Percentiles rank a stretch among this genome's conserved stretches.
phyloP scores from a whole-genome alignment of 2,113 vertebrate genomes.

The Psilopsiagon aymara region DNA sequence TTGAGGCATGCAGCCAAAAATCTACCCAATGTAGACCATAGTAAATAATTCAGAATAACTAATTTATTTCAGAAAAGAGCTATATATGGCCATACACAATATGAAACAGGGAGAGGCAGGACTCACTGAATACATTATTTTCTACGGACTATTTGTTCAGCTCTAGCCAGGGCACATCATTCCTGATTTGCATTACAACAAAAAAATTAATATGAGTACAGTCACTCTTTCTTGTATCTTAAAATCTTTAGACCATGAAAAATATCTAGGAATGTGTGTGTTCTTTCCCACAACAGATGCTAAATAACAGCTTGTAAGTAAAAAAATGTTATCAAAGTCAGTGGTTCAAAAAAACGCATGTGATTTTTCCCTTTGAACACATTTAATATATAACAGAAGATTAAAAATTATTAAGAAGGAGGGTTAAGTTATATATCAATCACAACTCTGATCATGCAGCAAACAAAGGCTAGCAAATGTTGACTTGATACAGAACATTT shows the following conservation, averaged over 20 bases:
- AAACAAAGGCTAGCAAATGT: slow-evolving; percentile 26
- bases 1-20: neutral
- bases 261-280: slow-evolving; percentile 55
- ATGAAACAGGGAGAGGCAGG: neutral
- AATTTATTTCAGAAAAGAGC: neutral
- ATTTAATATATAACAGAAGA: slow-evolving; percentile 49
- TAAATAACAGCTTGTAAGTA: slow-evolving; percentile 70
- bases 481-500: slow-evolving; percentile 7
- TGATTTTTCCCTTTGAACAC: slow-evolving; percentile 50
- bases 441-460: slow-evolving; percentile 34
- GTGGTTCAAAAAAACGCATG: slow-evolving; percentile 36
- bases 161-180: slow-evolving; percentile 57
- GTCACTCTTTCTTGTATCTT: slow-evolving; percentile 43
- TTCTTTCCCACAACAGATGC: slow-evolving; percentile 71
- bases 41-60: slow-evolving; percentile 21
- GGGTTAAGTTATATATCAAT: slow-evolving; percentile 50
- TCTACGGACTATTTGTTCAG: slow-evolving; percentile 27
- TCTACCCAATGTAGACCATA: neutral
- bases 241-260: slow-evolving; percentile 46
- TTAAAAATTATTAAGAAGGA: slow-evolving; percentile 25
- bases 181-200: slow-evolving; percentile 43
- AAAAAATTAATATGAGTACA: slow-evolving; percentile 52
- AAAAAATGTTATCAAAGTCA: slow-evolving; percentile 67
- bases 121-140: slow-evolving; percentile 45
- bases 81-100: neutral